phyloP scores from a whole-genome alignment of 2,113 vertebrate species.

The Leptosomus discolor region DNA sequence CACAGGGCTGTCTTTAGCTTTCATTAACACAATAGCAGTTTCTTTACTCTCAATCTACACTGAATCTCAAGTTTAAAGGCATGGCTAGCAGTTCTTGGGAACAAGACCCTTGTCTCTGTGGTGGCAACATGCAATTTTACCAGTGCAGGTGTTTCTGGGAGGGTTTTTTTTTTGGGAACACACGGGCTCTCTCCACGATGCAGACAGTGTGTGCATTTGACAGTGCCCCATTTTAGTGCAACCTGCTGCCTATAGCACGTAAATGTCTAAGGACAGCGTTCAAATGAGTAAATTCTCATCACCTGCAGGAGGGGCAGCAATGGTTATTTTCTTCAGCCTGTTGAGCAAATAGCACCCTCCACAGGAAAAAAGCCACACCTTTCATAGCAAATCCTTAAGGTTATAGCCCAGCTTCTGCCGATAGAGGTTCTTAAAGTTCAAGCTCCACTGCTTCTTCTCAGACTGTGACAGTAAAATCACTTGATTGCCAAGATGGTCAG shows the following conservation, averaged over 20 bases:
- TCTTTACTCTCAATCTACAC: constrained; percentile 75
- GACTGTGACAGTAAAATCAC: constrained; percentile 63
- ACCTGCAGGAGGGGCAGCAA: constrained; percentile 67
- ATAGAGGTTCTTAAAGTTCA: constrained; percentile 53
- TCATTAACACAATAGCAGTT: constrained; percentile 77
- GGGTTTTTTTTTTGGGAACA: constrained; percentile 37
- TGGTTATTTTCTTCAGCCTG: constrained; percentile 64
- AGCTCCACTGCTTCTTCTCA: constrained; percentile 64
- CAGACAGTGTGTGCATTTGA: constrained; percentile 51
- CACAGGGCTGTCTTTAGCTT: constrained; percentile 70
- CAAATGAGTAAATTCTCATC: constrained; percentile 71
- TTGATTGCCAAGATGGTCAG: constrained; percentile 62
- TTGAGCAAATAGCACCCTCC: constrained; percentile 66
- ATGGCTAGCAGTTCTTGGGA: constrained; percentile 69
- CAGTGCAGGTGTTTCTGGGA: constrained; percentile 61
- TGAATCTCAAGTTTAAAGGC: constrained; percentile 76
- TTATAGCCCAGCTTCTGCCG: constrained; percentile 68
- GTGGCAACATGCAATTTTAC: constrained; percentile 69
- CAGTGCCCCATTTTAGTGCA: constrained; percentile 49
- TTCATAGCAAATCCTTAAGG: constrained; percentile 68
- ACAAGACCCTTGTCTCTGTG: constrained; percentile 64
- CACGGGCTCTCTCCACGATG: constrained; percentile 59
- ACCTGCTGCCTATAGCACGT: constrained; percentile 63
- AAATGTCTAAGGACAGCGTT: constrained; percentile 57
- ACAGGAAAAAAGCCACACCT: constrained; percentile 71